Percentiles rank a stretch among this genome's conserved stretches.
Evolutionary conservation across 2,797 vertebrate genomes (phyloP).

Genomic region (Etheostoma perlongum): DNA sequence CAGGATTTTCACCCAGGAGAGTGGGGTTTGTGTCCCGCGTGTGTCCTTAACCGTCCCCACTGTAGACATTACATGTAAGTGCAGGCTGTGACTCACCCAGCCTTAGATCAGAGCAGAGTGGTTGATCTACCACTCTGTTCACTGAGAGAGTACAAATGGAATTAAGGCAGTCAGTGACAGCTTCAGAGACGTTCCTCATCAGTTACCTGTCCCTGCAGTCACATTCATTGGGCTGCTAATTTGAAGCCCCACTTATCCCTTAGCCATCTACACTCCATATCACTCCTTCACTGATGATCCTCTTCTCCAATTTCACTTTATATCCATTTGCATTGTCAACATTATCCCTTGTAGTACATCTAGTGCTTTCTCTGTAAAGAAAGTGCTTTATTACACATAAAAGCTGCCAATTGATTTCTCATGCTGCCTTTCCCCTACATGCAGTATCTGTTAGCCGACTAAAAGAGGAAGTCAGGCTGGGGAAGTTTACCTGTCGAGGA

Average conservation of each 20-base stretch:
- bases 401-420: constrained; percentile 70
- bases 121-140: neutral
- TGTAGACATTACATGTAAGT: neutral
- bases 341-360: constrained; percentile 59
- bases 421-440: constrained; percentile 6
- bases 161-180: too few species aligned
- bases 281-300: constrained; percentile 2
- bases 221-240: constrained; percentile 15
- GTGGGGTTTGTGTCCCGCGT: too few species aligned
- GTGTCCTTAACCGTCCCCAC: too few species aligned
- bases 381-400: constrained; percentile 70
- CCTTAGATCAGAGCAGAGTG: neutral
- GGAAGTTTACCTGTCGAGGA: constrained; percentile 68
- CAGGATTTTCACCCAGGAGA: too few species aligned
- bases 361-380: constrained; percentile 55
- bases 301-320: constrained; percentile 25
- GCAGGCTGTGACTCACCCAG: neutral
- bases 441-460: constrained; percentile 46
- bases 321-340: constrained; percentile 20
- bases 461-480: constrained; percentile 12
- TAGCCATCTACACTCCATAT: neutral
- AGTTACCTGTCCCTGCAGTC: constrained; percentile 8
- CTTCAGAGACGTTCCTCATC: neutral
- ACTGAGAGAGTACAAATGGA: neutral
- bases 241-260: constrained; percentile 15